phyloP scores from a whole-genome alignment of 2,888 invertebrate genomes.

The Euzophera pinguis region DNA sequence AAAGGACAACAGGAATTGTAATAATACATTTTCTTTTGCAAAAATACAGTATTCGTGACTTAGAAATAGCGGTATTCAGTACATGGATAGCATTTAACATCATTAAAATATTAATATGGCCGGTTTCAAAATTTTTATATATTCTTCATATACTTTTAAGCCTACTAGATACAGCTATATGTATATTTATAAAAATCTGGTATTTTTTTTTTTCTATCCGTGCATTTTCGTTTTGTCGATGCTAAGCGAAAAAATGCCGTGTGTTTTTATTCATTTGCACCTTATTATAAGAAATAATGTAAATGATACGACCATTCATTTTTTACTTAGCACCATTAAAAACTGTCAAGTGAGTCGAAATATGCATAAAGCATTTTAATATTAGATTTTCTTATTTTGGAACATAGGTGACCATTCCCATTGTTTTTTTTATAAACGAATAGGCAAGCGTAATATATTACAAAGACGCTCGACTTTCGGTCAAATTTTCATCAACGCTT shows the following conservation, averaged over 20 bases:
- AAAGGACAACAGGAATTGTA: not conserved
- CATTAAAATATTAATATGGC: conserved; percentile 58
- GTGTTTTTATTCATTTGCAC: too few species aligned
- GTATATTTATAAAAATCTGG: conserved; percentile 47
- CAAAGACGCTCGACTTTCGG: too few species aligned
- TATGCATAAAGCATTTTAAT: not conserved
- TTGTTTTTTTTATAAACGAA: too few species aligned
- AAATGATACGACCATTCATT: too few species aligned
- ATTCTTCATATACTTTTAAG: conserved; percentile 39
- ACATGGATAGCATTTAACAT: conserved; percentile 39
- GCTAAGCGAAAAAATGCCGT: too few species aligned
- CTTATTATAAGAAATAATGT: too few species aligned
- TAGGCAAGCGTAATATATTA: too few species aligned
- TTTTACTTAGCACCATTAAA: not conserved
- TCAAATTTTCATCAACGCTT: too few species aligned
- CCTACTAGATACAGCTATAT: conserved; percentile 59
- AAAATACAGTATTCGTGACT: conserved; percentile 65
- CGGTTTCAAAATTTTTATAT: conserved; percentile 60
- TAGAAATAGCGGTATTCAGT: conserved; percentile 53
- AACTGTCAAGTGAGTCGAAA: not conserved
- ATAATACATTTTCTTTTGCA: conserved; percentile 43
- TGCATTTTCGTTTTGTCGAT: too few species aligned
- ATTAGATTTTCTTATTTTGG: too few species aligned
- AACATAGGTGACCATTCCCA: too few species aligned
- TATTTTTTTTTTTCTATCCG: not conserved